Evolutionary conservation across 2,113 vertebrate genomes (phyloP).

Genomic region (Paralichthys olivaceus): DNA sequence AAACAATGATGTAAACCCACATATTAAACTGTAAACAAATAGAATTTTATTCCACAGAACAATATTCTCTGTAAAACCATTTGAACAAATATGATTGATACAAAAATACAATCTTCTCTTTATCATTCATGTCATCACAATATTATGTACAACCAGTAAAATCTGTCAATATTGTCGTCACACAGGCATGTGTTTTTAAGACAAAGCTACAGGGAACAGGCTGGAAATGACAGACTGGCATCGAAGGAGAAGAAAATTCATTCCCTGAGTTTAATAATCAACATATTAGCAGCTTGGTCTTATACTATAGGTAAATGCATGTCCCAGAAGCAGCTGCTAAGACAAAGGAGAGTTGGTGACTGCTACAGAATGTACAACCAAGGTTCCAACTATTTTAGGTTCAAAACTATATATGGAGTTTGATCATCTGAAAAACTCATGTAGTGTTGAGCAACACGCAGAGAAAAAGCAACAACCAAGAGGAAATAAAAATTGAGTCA

Average conservation of each 20-base stretch:
- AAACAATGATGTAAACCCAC: neutral
- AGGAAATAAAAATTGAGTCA: neutral
- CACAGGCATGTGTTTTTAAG: slow-evolving; percentile 1
- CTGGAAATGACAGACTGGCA: slow-evolving; percentile 16
- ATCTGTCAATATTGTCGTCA: slow-evolving; percentile 7
- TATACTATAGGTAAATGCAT: neutral
- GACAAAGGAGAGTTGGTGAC: neutral
- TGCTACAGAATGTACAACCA: neutral
- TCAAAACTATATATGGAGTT: slow-evolving; percentile 6
- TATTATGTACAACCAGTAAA: slow-evolving; percentile 38
- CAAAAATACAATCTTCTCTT: slow-evolving; percentile 64
- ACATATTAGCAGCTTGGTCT: neutral
- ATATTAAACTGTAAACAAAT: slow-evolving; percentile 27
- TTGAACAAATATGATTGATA: slow-evolving; percentile 11
- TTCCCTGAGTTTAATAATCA: slow-evolving; percentile 51
- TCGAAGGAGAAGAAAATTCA: slow-evolving; percentile 2
- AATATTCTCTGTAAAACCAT: slow-evolving; percentile 41
- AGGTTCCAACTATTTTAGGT: neutral
- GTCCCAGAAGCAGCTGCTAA: too few relatives aligned
- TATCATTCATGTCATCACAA: neutral
- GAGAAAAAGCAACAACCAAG: neutral
- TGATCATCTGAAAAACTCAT: neutral
- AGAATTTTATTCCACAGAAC: slow-evolving; percentile 61
- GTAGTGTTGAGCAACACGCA: neutral
- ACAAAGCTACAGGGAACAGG: slow-evolving; percentile 1